Evolutionary conservation across 2,113 vertebrate genomes (phyloP).

Genomic region (Galemys pyrenaicus): DNA sequence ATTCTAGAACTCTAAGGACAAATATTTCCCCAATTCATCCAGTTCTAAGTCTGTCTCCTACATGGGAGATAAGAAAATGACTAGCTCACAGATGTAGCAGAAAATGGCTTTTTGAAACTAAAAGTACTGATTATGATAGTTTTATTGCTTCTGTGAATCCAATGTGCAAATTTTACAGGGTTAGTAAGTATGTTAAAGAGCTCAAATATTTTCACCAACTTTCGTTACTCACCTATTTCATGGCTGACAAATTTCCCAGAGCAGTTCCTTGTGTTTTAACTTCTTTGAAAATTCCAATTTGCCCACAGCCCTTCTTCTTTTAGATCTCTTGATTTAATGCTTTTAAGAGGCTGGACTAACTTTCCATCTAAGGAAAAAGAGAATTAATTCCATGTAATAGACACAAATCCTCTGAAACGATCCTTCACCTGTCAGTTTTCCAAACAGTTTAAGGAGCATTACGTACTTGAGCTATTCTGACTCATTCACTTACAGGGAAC

Average conservation of each 20-base stretch:
- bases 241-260: neutral
- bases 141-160: neutral
- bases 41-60: constrained; percentile 7
- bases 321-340: neutral
- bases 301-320: neutral
- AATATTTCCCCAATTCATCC: neutral
- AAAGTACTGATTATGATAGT: neutral
- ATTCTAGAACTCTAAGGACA: constrained; percentile 12
- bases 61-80: neutral
- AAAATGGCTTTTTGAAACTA: constrained; percentile 24
- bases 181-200: neutral
- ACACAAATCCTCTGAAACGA: constrained; percentile 3
- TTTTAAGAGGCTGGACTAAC: neutral
- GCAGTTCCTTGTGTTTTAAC: neutral
- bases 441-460: neutral
- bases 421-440: constrained; percentile 24
- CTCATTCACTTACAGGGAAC: neutral
- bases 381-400: neutral
- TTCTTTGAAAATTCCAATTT: constrained; percentile 7
- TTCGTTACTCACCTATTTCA: neutral
- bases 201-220: neutral
- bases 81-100: neutral
- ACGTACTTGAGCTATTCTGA: neutral
- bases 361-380: constrained; percentile 33
- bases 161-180: neutral